Base-by-base conservation (phyloP, 64 coral and sea anemone species). In the Montipora efflorescens region DNA sequence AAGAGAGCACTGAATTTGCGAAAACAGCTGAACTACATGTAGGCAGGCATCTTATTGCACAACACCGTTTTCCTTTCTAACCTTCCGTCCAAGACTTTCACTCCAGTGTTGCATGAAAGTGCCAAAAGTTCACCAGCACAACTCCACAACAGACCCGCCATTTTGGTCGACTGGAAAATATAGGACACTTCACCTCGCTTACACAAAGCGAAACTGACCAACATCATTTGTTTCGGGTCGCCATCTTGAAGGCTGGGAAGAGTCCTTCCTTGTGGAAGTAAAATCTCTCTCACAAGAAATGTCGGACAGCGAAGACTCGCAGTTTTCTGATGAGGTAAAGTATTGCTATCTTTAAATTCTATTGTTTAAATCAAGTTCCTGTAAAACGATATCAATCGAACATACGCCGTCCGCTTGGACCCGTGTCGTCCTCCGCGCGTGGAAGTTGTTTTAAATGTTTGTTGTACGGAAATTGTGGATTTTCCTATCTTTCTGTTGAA, bases 271-370 rank as follows among this genome's bases (percentile, higher is more conserved):
- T 36, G 36, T 36, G 36, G 1, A 36, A 36, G 36, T 36, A 36
- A 36, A 36, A 2, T 36, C 36, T 13, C 28, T 79, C 43, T 20
- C 14, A 53, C 69, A 75, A 4, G 74, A 12, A 2, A 97, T 97
- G 95, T 97, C 95, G 52, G 95, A 97, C 76, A 97, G 95, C 76
- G 95, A 97, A 18, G 93, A 97, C 69, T 94, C 93, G 0, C 88
- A 88, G 25, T 79, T 84, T 64, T 95, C 90, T 78, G 90, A 94
- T 49, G 93, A 97, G 93, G 95, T 97, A 81, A 75, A 47, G 43
- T 50, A 10, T 48, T 79, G 25, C 48, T 75, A 68, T 90, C 57
- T 21, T 82, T 18, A 44, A 16, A 59, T 71, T 48, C 0, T 76
- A 48, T 87, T 7, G 16, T 88, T 1, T 66, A 69, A 48, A 20